Evolutionary conservation across 2,797 vertebrate genomes (phyloP), one percentile per base, ranked within the genome.

Genomic region (Gila robusta): DNA sequence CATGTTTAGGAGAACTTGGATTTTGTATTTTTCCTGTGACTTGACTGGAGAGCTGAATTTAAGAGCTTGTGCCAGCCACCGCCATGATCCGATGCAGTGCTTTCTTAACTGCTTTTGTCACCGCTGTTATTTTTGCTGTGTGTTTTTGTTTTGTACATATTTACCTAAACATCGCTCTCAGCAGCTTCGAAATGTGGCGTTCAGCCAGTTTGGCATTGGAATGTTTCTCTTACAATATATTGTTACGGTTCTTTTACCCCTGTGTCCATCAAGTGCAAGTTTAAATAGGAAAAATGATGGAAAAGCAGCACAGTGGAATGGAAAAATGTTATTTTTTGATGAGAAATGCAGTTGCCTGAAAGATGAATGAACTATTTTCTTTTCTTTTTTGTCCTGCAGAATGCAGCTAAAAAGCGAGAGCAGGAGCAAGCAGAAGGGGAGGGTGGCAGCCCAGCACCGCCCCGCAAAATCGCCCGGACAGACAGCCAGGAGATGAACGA

Each of bases 401-500:
- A 96, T 80, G 95, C 96, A 85, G 96, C 96, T 79, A 97, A 97
- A 94, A 97, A 96, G 91, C 92, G 96, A 89, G 96, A 96, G 92
- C 96, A 96, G 91, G 96, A 96, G 71, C 96, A 96, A 89, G 95
- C 93, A 9, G 96, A 96, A 87, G 92, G 93, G 9, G 96, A 96
- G 87, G 92, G 93, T 0, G 96, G 95, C 89, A 96, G 95, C 87
- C 95, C 96, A 0, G 95, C 95, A 8, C 96, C 96, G 7, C 96
- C 96, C 0, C 93, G 95, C 90, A 97, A 97, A 93, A 96, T 96
- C 11, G 96, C 96, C 84, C 93, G 96, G 89, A 96, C 96, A 91
- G 96, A 96, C 91, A 96, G 96, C 91, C 96, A 97, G 93, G 96
- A 97, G 89, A 96, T 97, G 95, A 96, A 96, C 52, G 96, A 97